Evolutionary conservation across 2,797 vertebrate species (phyloP), one percentile per base, ranked within the genome.

Genomic region (Pempheris klunzingeri): DNA sequence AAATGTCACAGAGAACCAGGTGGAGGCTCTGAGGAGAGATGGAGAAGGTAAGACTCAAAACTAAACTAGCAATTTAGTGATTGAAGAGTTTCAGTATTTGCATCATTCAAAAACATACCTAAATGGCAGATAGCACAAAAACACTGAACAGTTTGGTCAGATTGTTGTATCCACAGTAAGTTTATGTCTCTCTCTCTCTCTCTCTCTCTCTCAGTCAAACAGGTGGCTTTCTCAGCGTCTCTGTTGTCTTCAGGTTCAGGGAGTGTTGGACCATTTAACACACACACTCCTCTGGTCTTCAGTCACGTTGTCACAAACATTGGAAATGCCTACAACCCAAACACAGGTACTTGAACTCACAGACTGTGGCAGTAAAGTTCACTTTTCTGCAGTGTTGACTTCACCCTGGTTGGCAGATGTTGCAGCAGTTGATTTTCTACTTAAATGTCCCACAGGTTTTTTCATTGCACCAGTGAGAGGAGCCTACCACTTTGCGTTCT

Each of bases 401-500:
- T 15, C 1, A n/a, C 18, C 7, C 2, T 30, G 18, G n/a, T 36
- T 24, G n/a, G 46, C n/a, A 20, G 32, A 39, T 47, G 14, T 41
- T 74, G 30, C 50, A 62, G 11, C 53, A 36, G 14, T n/a, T 1
- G 0, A 32, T 43, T 43, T 6, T 41, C 0, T 1, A 18, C n/a
- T 50, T 3, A 58, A 18, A 34, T 54, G 1, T 74, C 41, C 58
- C 34, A 30, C 79, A 88, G 85, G 82, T 39, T 59, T 85, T 22
- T 89, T 89, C 69, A 81, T 30, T 58, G 78, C 85, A 46, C 87
- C 83, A 34, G 80, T 87, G 26, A 88, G 61, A 82, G 90, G 89
- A 57, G 83, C 58, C 6, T 88, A 89, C 79, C 87, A 73, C 71
- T 88, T 90, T 64, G 72, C 82, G 50, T 36, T 71, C 44, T n/a